Base-by-base conservation (phyloP, 1,140 invertebrate genomes). In the Pantala flavescens region DNA sequence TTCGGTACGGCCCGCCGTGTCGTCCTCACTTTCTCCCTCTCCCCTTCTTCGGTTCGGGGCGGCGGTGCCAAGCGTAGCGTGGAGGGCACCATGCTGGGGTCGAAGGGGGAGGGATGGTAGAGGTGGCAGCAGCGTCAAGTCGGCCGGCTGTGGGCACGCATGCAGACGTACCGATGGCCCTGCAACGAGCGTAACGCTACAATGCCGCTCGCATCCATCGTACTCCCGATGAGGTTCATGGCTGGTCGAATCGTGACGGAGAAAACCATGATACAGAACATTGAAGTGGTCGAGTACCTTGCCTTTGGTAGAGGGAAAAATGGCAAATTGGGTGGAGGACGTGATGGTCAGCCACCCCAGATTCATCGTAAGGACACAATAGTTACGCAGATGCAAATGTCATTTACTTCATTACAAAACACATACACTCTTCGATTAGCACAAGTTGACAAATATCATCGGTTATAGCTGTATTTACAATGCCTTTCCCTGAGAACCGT, bases 341-440 rank as follows among this genome's bases (percentile, higher is more conserved):
- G n/a, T 63, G 49, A 63, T 63, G 49, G 49, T 16, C 14, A 63
- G 16, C 49, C 14, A 16, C 49, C 49, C 14, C n/a, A 63, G 16
- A 19, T 19, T 63, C n/a, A 21, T 3, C 49, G 12, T 63, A 63
- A 63, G 49, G 49, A 63, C 49, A 63, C 49, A 63, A 63, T 63
- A 21, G 5, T 21, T 63, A 63, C 49, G 49, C 49, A 63, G 49
- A 63, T 63, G 49, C 49, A 63, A 63, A 63, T 63, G n/a, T 63
- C 49, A 63, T 63, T 63, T 63, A 63, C 49, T 63, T 63, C 49
- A 63, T 63, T 63, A 63, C 49, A 63, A 63, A 63, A 63, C 49
- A 63, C 49, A 63, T 63, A 63, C 49, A 63, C 49, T 63, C 49
- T 63, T 63, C 49, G 16, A 63, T 63, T 63, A 63, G 49, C 49